Evolutionary conservation across 2,888 invertebrate genomes (phyloP).

Genomic region (Cheiracanthium punctorium): DNA sequence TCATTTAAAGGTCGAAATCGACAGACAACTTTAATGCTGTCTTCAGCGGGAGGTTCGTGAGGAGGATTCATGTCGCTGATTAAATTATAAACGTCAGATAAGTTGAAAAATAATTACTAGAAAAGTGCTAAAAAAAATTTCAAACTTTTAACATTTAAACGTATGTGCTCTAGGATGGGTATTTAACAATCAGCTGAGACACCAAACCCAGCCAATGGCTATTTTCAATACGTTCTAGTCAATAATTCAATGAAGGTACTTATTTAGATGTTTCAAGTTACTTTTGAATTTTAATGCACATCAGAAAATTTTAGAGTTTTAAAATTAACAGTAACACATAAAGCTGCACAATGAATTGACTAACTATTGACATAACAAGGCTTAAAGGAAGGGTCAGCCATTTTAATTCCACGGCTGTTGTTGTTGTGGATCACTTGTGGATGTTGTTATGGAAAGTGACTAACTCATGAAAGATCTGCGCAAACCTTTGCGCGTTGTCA

Average conservation of each 20-base stretch:
- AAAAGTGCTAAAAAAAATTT: neutral
- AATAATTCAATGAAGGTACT: too few species aligned
- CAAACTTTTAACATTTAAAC: neutral
- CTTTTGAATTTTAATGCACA: too few species aligned
- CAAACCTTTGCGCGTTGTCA: too few species aligned
- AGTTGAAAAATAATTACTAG: neutral
- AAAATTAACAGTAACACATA: too few species aligned
- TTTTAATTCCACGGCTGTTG: conserved; percentile 10
- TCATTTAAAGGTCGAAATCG: conserved; percentile 99
- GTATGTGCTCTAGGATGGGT: neutral
- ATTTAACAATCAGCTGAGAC: neutral
- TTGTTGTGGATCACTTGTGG: too few species aligned
- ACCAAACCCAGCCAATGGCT: neutral
- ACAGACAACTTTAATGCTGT: conserved; percentile 91
- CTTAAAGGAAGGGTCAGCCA: conserved; percentile 19
- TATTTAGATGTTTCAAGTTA: too few species aligned
- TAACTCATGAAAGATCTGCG: too few species aligned
- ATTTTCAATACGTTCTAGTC: too few species aligned
- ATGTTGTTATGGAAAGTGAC: too few species aligned
- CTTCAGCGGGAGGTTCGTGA: conserved; percentile 72
- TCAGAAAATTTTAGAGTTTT: too few species aligned
- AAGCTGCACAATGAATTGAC: neutral
- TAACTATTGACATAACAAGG: conserved; percentile 8
- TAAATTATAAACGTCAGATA: neutral
- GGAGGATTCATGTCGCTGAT: conserved; percentile 21